Percentiles rank a stretch among this genome's conserved stretches.
Evolutionary conservation across 2,797 vertebrate species (phyloP).

Genomic region (Cephalopachus bancanus): DNA sequence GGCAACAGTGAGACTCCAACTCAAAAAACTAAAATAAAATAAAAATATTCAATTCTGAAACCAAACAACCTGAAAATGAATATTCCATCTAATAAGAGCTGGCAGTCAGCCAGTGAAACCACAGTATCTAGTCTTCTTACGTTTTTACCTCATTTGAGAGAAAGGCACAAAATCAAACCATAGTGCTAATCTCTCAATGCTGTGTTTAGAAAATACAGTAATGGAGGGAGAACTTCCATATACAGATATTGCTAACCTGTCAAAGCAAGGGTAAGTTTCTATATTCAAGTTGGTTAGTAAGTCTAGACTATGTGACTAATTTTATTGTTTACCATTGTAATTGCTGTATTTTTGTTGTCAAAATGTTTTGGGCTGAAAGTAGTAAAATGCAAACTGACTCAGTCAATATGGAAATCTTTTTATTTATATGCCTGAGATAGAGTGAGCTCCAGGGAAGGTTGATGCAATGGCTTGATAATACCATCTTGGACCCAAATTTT

Average conservation of each 20-base stretch:
- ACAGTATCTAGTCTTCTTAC: neutral
- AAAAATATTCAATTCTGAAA: neutral
- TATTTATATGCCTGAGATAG: neutral
- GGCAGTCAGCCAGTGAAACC: neutral
- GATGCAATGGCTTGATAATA: neutral
- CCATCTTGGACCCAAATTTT: neutral
- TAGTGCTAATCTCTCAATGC: neutral
- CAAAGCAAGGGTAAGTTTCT: neutral
- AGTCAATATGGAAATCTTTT: neutral
- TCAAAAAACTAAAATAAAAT: too few relatives aligned
- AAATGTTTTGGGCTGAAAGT: neutral
- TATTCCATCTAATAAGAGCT: neutral
- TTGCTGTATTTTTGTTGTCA: neutral
- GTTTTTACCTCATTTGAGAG: constrained; percentile 35
- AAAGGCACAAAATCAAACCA: neutral
- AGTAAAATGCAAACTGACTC: neutral
- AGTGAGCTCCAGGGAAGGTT: neutral
- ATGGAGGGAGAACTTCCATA: neutral
- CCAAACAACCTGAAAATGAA: neutral
- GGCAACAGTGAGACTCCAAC: too few relatives aligned
- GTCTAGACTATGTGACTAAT: neutral
- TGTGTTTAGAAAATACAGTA: neutral
- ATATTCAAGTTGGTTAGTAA: neutral
- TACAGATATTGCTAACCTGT: neutral
- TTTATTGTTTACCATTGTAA: neutral